Conservation (phyloP, 2,888 invertebrate genomes). For the Halictus ligatus region DNA sequence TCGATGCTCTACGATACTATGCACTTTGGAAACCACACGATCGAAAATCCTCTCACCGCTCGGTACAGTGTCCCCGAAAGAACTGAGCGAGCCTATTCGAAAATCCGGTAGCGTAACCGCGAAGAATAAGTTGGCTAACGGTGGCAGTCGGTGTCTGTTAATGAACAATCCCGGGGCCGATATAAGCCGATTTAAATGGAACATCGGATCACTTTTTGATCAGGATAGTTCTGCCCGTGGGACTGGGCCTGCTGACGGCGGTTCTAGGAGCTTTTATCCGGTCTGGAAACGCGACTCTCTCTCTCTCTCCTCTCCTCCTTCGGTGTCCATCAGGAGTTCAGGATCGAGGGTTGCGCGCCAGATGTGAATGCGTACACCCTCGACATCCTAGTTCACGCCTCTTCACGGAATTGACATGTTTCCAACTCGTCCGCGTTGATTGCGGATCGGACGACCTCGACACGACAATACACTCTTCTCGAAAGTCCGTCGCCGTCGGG, state of each 20-base stretch:
- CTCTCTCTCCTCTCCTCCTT: slow-evolving; percentile 28
- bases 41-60: not conserved
- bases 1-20: too few relatives aligned
- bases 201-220: slow-evolving; percentile 71
- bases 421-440: slow-evolving; percentile 76
- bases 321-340: slow-evolving; percentile 56
- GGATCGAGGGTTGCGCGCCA: slow-evolving; percentile 52
- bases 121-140: slow-evolving; percentile 4
- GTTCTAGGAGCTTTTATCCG: slow-evolving; percentile 71
- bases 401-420: slow-evolving; percentile 72
- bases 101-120: not conserved
- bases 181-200: slow-evolving; percentile 49
- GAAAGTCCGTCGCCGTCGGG: slow-evolving; percentile 59
- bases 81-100: not conserved
- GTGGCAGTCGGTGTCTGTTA: not conserved
- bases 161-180: slow-evolving; percentile 22
- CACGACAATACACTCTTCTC: slow-evolving; percentile 81
- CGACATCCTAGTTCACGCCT: slow-evolving; percentile 62
- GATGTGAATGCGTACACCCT: slow-evolving; percentile 67
- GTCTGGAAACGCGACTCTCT: slow-evolving; percentile 55
- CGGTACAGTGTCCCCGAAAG: not conserved
- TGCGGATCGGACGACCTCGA: slow-evolving; percentile 76
- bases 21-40: not conserved
- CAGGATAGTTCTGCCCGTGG: slow-evolving; percentile 74
- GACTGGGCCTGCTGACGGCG: slow-evolving; percentile 73